phyloP scores from a whole-genome alignment of 1,140 invertebrate species.

The Rhagoletis pomonella region DNA sequence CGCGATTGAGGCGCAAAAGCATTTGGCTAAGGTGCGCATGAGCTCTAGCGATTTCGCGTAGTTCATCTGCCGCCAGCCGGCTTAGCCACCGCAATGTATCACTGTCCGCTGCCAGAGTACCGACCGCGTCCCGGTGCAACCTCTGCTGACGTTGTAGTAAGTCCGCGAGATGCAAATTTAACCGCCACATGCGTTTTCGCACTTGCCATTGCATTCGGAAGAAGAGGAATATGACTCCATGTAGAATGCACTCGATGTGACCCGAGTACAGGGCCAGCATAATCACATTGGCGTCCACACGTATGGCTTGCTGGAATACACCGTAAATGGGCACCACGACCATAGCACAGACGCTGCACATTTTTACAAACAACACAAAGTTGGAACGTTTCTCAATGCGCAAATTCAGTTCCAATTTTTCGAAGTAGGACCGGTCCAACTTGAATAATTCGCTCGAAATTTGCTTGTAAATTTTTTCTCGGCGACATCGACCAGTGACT shows the following conservation, averaged over 20 bases:
- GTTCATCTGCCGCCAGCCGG: neutral
- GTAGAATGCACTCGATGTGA: neutral
- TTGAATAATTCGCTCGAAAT: neutral
- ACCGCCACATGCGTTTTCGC: neutral
- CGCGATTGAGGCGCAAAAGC: neutral
- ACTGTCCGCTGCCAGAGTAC: neutral
- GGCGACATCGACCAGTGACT: neutral
- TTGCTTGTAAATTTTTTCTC: neutral
- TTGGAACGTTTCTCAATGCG: neutral
- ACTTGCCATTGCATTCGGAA: constrained; percentile 8
- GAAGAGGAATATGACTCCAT: neutral
- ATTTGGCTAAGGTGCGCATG: neutral
- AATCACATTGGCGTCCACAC: neutral
- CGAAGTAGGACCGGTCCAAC: neutral
- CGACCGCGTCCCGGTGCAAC: neutral
- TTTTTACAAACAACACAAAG: neutral
- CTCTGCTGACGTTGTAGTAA: neutral
- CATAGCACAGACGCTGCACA: neutral
- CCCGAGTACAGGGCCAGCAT: constrained; percentile 5
- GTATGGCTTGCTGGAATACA: neutral
- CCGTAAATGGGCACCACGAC: neutral
- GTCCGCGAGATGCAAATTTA: neutral
- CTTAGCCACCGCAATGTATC: neutral
- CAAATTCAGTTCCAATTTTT: neutral
- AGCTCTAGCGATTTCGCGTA: neutral